A percentile compares a stretch with the other conserved stretches of the same genome.
These are phyloP conservation scores for Hyposmocoma kahamanoa DNA, from an alignment of 1,140 invertebrate genomes.

Conservation along the genomic window DNA sequence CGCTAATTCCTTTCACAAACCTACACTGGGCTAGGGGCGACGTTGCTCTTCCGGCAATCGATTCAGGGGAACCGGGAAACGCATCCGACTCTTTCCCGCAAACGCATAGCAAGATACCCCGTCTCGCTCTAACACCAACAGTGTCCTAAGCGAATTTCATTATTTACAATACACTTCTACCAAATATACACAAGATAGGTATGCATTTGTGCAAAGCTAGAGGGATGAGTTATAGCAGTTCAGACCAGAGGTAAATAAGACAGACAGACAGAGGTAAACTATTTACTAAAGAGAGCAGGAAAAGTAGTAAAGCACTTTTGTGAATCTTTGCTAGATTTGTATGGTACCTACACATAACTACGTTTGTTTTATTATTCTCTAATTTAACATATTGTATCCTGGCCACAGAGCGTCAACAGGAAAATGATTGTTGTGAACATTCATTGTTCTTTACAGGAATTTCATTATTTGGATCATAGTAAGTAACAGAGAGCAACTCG, in stretches of 20 bases:
- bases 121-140: constrained; percentile 25
- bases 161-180: constrained; percentile 12
- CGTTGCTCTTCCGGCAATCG: constrained; percentile 44
- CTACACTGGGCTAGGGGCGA: constrained; percentile 44
- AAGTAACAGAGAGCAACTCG: too few species aligned
- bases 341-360: too few species aligned
- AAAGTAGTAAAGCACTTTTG: too few species aligned
- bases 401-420: too few species aligned
- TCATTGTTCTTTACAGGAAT: too few species aligned
- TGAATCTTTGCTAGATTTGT: too few species aligned
- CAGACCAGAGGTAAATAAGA: not conserved
- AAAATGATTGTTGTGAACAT: too few species aligned
- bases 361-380: too few species aligned
- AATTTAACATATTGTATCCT: too few species aligned
- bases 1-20: constrained; percentile 30
- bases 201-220: not conserved
- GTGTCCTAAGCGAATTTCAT: constrained; percentile 41
- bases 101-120: constrained; percentile 8
- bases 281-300: too few species aligned
- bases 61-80: constrained; percentile 51
- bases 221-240: constrained; percentile 3
- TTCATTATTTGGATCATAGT: too few species aligned
- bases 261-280: too few species aligned
- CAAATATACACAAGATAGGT: not conserved
- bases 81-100: constrained; percentile 26